These are phyloP conservation scores for Pseudochirops cupreus DNA, from an alignment of 2,797 vertebrate genomes.

Conservation along the genomic window DNA sequence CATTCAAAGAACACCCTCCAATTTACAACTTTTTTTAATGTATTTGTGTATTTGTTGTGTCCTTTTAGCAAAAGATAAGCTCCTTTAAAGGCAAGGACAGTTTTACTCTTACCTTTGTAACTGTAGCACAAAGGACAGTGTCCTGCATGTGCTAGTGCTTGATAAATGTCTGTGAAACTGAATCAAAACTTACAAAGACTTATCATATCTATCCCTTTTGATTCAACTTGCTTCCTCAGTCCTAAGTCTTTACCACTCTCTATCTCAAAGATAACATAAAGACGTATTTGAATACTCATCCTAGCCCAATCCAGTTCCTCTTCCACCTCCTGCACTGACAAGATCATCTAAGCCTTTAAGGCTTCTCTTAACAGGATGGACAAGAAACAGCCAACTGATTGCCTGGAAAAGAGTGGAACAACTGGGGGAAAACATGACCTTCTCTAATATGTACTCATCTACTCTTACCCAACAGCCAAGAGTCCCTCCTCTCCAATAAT, in stretches of 20 bases:
- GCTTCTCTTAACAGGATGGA: background rate
- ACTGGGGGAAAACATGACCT: background rate
- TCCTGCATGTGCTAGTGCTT: background rate
- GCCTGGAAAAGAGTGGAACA: background rate
- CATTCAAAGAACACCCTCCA: background rate
- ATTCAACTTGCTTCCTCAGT: background rate
- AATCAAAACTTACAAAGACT: background rate
- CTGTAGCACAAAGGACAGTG: background rate
- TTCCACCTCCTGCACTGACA: background rate
- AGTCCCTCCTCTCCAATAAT: background rate
- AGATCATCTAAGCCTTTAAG: background rate
- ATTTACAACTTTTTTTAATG: background rate
- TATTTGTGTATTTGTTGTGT: background rate
- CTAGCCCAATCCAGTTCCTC: background rate
- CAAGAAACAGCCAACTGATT: background rate
- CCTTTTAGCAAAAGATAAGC: background rate
- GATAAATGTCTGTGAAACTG: background rate
- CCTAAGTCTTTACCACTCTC: background rate
- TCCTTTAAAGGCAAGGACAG: background rate
- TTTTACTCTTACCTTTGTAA: background rate
- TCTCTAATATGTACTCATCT: background rate
- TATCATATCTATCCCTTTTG: background rate
- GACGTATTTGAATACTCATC: background rate
- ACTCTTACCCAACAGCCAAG: background rate
- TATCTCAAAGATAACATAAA: background rate